Percentiles rank a stretch among this genome's conserved stretches.
phyloP scores from a whole-genome alignment of 1,140 invertebrate genomes.

The Pseudomyrmex dendroicus region DNA sequence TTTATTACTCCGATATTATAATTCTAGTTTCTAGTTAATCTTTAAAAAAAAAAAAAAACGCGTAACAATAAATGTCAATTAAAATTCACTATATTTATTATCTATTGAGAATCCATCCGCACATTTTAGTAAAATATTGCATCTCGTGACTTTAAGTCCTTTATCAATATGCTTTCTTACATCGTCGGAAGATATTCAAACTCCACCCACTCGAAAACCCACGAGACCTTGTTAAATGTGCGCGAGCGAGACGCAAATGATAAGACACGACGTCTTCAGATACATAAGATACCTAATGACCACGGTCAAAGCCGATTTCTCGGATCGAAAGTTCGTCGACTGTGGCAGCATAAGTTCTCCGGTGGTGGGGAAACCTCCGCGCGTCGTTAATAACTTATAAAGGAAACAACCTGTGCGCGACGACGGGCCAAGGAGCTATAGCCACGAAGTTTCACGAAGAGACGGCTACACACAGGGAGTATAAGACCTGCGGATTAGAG shows the following conservation, averaged over 20 bases:
- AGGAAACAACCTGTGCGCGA: slow-evolving; percentile 46
- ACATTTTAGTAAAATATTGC: too few relatives aligned
- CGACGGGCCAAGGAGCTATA: slow-evolving; percentile 41
- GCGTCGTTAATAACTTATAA: slow-evolving; percentile 68
- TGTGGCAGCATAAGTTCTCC: slow-evolving; percentile 53
- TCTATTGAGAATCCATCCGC: too few relatives aligned
- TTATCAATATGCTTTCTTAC: background rate
- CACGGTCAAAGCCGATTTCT: slow-evolving; percentile 62
- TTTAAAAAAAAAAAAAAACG: too few relatives aligned
- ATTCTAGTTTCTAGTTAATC: background rate
- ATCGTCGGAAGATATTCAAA: background rate
- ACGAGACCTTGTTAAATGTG: slow-evolving; percentile 5
- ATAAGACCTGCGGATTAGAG: slow-evolving; percentile 47
- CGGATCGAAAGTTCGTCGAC: slow-evolving; percentile 71
- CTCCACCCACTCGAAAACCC: background rate
- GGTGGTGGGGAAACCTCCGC: background rate
- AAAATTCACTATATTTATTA: too few relatives aligned
- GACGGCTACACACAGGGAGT: slow-evolving; percentile 14
- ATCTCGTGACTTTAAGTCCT: background rate
- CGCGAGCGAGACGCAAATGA: background rate
- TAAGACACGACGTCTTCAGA: slow-evolving; percentile 24
- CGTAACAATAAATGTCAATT: too few relatives aligned
- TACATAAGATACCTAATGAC: slow-evolving; percentile 44
- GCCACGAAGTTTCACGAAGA: slow-evolving; percentile 58
- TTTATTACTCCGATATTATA: background rate